These are phyloP conservation scores for Xylocopa sonorina DNA, from an alignment of 1,140 invertebrate genomes.

Conservation along the genomic window DNA sequence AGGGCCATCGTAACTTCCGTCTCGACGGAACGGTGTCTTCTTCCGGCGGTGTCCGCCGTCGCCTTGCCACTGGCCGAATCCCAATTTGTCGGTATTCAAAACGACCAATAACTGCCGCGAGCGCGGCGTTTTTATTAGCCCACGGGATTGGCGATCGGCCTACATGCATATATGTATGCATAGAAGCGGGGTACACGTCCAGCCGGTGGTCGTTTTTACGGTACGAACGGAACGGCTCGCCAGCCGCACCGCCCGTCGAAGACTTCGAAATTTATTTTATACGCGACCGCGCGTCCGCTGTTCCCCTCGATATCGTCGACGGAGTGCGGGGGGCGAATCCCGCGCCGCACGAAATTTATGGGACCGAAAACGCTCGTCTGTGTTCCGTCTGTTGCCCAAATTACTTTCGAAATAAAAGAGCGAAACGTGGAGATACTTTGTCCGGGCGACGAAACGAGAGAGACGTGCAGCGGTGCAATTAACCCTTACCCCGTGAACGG, in stretches of 20 bases:
- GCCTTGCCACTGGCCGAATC: not conserved
- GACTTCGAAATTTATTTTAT: conserved; percentile 40
- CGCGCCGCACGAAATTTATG: conserved; percentile 32
- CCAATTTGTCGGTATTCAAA: conserved; percentile 45
- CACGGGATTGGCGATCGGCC: not conserved
- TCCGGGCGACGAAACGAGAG: no score
- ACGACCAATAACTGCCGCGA: conserved; percentile 34
- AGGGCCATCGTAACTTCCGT: conserved; percentile 46
- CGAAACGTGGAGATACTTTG: no score
- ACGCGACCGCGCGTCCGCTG: not conserved
- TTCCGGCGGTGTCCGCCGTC: not conserved
- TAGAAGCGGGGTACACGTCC: not conserved
- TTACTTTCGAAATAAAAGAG: not conserved
- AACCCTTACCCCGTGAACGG: no score
- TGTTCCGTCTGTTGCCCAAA: not conserved
- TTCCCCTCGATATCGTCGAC: not conserved
- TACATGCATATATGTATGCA: conserved; percentile 14
- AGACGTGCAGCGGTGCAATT: no score
- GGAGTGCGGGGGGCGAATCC: not conserved
- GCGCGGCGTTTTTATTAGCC: conserved; percentile 9
- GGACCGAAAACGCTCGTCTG: conserved; percentile 9
- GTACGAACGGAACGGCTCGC: not conserved
- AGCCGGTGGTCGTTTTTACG: conserved; percentile 20
- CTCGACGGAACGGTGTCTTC: not conserved
- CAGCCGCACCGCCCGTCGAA: not conserved